These are phyloP conservation scores for Acanthisitta chloris DNA, from an alignment of 2,113 vertebrate genomes.

Conservation along the genomic window DNA sequence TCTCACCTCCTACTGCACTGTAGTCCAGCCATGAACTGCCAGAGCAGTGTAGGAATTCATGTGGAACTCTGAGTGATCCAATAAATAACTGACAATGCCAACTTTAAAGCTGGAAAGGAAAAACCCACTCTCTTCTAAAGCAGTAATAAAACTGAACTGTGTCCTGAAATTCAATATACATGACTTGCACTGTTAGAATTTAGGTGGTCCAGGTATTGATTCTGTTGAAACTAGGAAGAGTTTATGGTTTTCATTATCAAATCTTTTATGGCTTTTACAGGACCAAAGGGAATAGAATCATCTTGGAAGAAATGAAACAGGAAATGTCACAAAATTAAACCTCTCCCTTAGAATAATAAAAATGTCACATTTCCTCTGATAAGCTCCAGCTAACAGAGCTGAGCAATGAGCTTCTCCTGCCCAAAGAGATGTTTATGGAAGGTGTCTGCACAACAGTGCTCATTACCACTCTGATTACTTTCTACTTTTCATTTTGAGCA, in stretches of 20 bases:
- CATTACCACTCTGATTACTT: not conserved
- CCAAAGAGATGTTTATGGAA: not conserved
- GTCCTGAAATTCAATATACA: not conserved
- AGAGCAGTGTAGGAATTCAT: constrained; percentile 77
- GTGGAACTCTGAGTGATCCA: constrained; percentile 68
- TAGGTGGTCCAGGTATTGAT: not conserved
- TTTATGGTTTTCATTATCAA: not conserved
- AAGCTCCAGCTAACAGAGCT: not conserved
- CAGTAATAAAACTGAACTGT: not conserved
- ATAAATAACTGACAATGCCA: not conserved
- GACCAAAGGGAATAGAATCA: not conserved
- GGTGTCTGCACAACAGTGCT: not conserved
- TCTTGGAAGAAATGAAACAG: not conserved
- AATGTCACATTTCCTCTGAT: not conserved
- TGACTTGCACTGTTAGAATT: not conserved
- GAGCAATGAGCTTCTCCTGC: not conserved
- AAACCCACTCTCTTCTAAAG: not conserved
- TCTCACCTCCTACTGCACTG: constrained; percentile 81
- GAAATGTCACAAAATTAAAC: not conserved
- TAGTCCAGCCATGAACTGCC: constrained; percentile 79
- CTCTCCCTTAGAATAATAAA: not conserved
- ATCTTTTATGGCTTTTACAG: not conserved
- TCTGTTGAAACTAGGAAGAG: not conserved
- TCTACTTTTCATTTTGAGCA: not conserved
- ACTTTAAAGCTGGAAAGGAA: not conserved